Base-by-base conservation (phyloP, 2,113 vertebrate genomes). In the Columba janthina region DNA sequence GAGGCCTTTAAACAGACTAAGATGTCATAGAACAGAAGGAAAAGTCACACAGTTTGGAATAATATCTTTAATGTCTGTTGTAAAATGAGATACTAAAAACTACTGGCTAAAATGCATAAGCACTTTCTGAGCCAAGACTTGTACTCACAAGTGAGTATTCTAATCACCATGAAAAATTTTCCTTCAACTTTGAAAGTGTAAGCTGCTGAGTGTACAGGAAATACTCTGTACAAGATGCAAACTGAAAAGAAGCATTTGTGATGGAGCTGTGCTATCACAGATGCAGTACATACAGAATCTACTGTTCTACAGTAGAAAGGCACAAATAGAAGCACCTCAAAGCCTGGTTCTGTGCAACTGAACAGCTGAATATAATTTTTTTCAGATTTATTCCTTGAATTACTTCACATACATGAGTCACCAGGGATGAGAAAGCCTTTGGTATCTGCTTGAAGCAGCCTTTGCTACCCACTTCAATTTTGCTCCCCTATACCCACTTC, bases 131-230 rank as follows among this genome's bases (percentile, higher is more conserved):
- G 46, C 4, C 40, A 44, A 71, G 26, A 38, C 6, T 38, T 80
- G 14, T 57, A 62, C 6, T 72, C 48, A 57, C 5, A 61, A 32
- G 9, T 34, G 56, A 38, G 12, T 57, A 44, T 76, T 62, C 24
- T 38, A 40, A 51, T 32, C 16, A 51, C 6, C 25, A 36, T 44
- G 4, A 26, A 53, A 32, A 81, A 46, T 2, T 51, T 73, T 58
- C 29, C 28, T 82, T 78, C 20, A n/a, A 7, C 24, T 81, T 81
- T 53, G 36, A 50, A 62, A 53, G 16, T 38, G 48, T 46, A 17
- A 6, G 6, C 38, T 65, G 15, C 9, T 48, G 38, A n/a, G n/a
- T 36, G 74, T 50, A 67, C 7, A 14, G 0, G 0, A 81, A 77
- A 77, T 57, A n/a, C 15, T 36, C 24, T 62, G 9, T 69, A 56